A percentile compares a stretch with the other conserved stretches of the same genome.
Conservation (phyloP, 2,888 invertebrate species). For the Trissolcus brochymenae region DNA sequence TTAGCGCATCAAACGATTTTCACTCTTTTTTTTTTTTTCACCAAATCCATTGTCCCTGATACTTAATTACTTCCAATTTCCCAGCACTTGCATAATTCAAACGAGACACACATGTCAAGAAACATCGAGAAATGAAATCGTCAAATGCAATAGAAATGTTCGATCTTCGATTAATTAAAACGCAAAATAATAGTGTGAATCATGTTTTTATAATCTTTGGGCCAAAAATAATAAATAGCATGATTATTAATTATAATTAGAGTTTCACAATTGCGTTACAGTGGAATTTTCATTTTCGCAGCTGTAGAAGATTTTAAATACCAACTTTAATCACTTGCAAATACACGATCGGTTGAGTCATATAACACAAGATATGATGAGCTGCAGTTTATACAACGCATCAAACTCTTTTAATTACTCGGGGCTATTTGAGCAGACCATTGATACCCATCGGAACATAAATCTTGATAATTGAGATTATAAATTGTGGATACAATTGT, state of each 20-base stretch:
- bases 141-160: too few species aligned
- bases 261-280: too few species aligned
- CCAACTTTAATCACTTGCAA: constrained; percentile 24
- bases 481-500: constrained; percentile 9
- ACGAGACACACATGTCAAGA: not conserved
- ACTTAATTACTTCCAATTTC: constrained; percentile 18
- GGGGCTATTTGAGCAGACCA: constrained; percentile 3
- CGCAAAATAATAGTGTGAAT: too few species aligned
- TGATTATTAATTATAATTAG: too few species aligned
- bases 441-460: constrained; percentile 4
- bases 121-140: too few species aligned
- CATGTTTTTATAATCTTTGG: too few species aligned
- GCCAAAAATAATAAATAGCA: too few species aligned
- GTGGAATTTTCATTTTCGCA: not conserved
- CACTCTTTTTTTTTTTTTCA: too few species aligned
- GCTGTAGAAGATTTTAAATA: constrained; percentile 16
- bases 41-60: constrained; percentile 7
- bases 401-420: constrained; percentile 34
- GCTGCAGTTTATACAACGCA: constrained; percentile 10
- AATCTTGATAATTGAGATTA: constrained; percentile 18
- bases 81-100: not conserved
- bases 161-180: too few species aligned
- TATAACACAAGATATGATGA: constrained; percentile 15
- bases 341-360: constrained; percentile 17
- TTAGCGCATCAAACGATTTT: too few species aligned